phyloP scores from a whole-genome alignment of 2,113 vertebrate genomes.

The Chionodraco myersi region DNA sequence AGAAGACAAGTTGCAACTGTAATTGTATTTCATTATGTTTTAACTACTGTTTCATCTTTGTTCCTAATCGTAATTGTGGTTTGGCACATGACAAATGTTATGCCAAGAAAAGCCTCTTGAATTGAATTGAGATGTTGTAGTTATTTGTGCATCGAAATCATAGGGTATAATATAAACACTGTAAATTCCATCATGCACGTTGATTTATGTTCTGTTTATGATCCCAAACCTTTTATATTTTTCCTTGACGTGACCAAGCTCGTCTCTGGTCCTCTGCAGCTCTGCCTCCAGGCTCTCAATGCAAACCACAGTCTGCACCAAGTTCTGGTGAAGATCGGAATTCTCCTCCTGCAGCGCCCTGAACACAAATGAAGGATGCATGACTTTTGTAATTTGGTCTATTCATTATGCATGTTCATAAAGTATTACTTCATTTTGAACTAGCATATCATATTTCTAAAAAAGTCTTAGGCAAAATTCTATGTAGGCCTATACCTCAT shows the following conservation, averaged over 20 bases:
- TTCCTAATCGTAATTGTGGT: no score
- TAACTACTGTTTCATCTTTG: no score
- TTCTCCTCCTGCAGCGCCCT: conserved; percentile 82
- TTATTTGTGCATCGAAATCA: neutral
- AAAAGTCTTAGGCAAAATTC: neutral
- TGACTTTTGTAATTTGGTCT: neutral
- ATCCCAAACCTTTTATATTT: conserved; percentile 80
- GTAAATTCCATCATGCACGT: neutral
- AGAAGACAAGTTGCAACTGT: no score
- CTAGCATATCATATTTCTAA: neutral
- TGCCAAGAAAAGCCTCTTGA: no score
- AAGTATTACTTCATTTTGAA: neutral
- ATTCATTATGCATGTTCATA: neutral
- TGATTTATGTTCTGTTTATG: neutral
- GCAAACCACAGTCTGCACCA: conserved; percentile 80
- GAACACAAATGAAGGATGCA: conserved; percentile 37
- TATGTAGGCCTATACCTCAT: neutral
- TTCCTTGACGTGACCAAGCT: conserved; percentile 78
- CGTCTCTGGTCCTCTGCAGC: conserved; percentile 78
- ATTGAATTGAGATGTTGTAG: neutral
- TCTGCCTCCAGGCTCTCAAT: conserved; percentile 83
- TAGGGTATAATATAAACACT: neutral
- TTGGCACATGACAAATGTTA: no score
- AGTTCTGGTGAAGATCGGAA: conserved; percentile 80
- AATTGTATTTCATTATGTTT: no score